A percentile compares a stretch with the other conserved stretches of the same genome.
Evolutionary conservation across 2,113 vertebrate genomes (phyloP).

Genomic region (Antechinus stuartii): DNA sequence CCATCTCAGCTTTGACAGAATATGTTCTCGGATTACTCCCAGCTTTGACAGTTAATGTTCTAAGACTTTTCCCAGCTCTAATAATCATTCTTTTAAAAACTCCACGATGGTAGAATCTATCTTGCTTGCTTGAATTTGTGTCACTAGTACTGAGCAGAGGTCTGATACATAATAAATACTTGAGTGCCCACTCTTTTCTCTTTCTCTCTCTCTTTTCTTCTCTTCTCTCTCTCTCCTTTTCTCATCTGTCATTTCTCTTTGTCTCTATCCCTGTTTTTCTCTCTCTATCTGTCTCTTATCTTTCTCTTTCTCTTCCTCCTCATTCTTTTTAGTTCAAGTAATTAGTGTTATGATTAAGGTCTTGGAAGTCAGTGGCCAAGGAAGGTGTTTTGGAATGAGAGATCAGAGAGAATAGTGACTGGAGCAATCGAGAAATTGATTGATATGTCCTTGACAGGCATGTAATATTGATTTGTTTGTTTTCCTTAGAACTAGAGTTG

Average conservation of each 20-base stretch:
- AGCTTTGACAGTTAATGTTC: neutral
- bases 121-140: neutral
- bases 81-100: neutral
- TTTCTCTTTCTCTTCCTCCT: neutral
- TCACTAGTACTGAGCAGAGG: neutral
- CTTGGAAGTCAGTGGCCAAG: neutral
- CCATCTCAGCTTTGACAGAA: constrained; percentile 12
- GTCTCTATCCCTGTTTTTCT: no score
- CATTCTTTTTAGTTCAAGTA: neutral
- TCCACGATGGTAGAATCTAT: neutral
- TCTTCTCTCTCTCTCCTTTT: neutral
- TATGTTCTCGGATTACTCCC: neutral
- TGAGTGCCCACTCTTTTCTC: neutral
- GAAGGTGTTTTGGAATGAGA: neutral
- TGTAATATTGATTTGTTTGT: neutral
- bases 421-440: neutral
- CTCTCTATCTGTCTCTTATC: no score
- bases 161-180: neutral
- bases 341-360: neutral
- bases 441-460: neutral
- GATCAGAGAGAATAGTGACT: neutral
- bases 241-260: neutral
- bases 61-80: neutral
- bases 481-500: neutral
- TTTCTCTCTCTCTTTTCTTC: neutral